phyloP scores from a whole-genome alignment of 2,888 invertebrate species.

The Hoplodrina ambigua region DNA sequence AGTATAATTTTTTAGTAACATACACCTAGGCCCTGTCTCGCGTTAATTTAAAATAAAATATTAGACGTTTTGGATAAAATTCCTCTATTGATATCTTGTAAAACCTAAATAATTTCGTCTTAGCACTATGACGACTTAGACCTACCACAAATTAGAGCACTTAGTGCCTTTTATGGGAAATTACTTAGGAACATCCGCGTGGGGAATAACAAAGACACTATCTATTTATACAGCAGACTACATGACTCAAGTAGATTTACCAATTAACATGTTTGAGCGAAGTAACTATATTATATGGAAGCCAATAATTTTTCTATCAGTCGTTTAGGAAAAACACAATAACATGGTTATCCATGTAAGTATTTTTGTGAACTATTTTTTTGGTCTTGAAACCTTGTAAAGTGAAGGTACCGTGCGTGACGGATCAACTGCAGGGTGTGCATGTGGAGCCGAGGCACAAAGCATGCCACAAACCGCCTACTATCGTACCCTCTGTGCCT shows the following conservation, averaged over 20 bases:
- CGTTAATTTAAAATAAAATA: too few species aligned
- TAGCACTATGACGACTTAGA: conserved; percentile 7
- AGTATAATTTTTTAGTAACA: too few species aligned
- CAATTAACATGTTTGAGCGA: conserved; percentile 69
- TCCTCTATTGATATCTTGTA: not conserved
- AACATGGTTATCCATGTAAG: conserved; percentile 71
- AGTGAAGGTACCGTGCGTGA: too few species aligned
- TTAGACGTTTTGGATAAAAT: too few species aligned
- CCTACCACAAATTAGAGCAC: conserved; percentile 43
- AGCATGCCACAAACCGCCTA: too few species aligned
- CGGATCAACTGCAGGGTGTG: too few species aligned
- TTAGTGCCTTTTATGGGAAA: conserved; percentile 41
- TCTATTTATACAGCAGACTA: conserved; percentile 16
- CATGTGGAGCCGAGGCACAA: too few species aligned
- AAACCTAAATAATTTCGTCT: not conserved
- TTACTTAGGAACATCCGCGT: conserved; percentile 21
- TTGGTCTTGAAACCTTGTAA: not conserved
- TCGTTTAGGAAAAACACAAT: conserved; percentile 42
- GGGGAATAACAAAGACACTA: conserved; percentile 21
- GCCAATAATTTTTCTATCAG: conserved; percentile 56
- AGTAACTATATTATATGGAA: conserved; percentile 52
- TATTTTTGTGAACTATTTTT: conserved; percentile 32
- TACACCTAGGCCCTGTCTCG: too few species aligned
- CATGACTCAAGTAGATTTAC: conserved; percentile 40
- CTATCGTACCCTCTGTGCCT: too few species aligned